Evolutionary conservation across 1,140 invertebrate species (phyloP).

Genomic region (Drosophila jambulina): DNA sequence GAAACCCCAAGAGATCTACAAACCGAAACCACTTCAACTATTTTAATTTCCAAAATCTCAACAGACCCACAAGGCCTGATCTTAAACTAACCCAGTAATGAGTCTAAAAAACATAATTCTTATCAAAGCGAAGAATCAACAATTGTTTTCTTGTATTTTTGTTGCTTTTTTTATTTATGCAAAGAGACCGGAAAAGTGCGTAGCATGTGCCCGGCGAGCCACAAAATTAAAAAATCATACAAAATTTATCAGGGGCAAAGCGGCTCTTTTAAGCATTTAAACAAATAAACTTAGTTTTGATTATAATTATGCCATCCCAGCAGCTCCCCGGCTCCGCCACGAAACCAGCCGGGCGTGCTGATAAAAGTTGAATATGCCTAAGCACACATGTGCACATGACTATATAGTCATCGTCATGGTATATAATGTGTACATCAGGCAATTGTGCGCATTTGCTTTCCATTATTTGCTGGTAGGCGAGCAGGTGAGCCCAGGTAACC

Average conservation of each 20-base stretch:
- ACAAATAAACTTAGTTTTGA: constrained; percentile 54
- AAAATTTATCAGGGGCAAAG: constrained; percentile 31
- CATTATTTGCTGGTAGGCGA: constrained; percentile 28
- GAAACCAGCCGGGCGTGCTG: constrained; percentile 41
- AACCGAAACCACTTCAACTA: too few relatives aligned
- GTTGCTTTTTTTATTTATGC: constrained; percentile 24
- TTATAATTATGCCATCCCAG: constrained; percentile 47
- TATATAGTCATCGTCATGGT: constrained; percentile 17
- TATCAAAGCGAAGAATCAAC: constrained; percentile 47
- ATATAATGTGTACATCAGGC: constrained; percentile 1
- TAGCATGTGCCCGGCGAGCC: constrained; percentile 15
- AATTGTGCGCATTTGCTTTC: constrained; percentile 45
- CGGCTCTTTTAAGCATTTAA: constrained; percentile 53
- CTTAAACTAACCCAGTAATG: too few relatives aligned
- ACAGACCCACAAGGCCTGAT: not conserved
- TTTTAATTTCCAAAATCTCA: not conserved
- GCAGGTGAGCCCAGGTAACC: constrained; percentile 6
- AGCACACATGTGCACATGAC: constrained; percentile 15
- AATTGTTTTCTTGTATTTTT: constrained; percentile 15
- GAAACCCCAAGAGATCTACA: too few relatives aligned
- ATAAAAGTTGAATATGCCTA: constrained; percentile 52
- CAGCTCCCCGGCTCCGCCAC: not conserved
- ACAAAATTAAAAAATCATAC: not conserved
- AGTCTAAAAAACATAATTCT: constrained; percentile 13
- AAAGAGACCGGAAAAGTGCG: constrained; percentile 32